Conservation (phyloP, 2,797 vertebrate species). For the Crax fasciolata region DNA sequence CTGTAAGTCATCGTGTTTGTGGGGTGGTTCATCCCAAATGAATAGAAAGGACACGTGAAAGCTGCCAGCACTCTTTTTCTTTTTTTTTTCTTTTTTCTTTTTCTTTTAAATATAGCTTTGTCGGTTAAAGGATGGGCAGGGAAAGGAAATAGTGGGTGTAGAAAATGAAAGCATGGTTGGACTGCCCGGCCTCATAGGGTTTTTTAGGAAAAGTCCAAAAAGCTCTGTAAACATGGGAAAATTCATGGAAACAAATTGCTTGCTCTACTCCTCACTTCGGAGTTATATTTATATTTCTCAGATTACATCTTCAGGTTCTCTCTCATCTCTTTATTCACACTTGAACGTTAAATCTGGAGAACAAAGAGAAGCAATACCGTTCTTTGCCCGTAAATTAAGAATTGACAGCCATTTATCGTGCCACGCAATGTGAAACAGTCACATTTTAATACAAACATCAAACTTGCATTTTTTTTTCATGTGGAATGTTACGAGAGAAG, state of each 20-base stretch:
- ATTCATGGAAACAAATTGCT: neutral
- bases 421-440: neutral
- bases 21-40: neutral
- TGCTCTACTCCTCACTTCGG: neutral
- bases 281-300: neutral
- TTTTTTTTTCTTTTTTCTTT: neutral
- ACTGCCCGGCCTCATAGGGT: neutral
- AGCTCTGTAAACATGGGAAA: neutral
- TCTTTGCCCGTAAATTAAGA: constrained; percentile 12
- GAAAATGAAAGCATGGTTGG: neutral
- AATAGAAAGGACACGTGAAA: neutral
- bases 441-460: constrained; percentile 1
- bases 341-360: neutral
- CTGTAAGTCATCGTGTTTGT: neutral
- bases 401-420: constrained; percentile 29
- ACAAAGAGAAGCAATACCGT: neutral
- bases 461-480: neutral
- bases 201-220: constrained; percentile 23
- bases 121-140: constrained; percentile 3
- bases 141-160: constrained; percentile 33
- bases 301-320: neutral
- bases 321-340: constrained; percentile 6
- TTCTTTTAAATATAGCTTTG: neutral
- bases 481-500: neutral
- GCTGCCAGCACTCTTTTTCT: neutral